phyloP scores from a whole-genome alignment of 2,113 vertebrate species.

The Pimephales promelas region DNA sequence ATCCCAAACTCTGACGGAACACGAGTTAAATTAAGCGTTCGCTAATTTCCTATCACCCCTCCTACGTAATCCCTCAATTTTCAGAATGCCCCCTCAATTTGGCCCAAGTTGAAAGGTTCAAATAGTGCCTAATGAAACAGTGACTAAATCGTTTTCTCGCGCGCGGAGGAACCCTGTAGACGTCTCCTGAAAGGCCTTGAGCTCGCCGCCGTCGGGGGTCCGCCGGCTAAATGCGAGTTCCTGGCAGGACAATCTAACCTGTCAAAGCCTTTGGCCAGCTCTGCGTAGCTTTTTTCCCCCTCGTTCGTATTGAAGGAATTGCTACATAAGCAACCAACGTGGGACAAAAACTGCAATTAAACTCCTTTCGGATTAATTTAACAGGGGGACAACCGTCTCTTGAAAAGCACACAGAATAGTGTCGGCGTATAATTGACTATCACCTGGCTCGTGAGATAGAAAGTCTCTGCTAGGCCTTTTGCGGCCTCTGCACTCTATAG shows the following conservation, averaged over 20 bases:
- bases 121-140: slow-evolving; percentile 98
- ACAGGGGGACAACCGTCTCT: slow-evolving; percentile 64
- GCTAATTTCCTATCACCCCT: slow-evolving; percentile 95
- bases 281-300: slow-evolving; percentile 64
- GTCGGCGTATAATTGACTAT: slow-evolving; percentile 52
- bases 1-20: slow-evolving; percentile 97
- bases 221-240: slow-evolving; percentile 70
- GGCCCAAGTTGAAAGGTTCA: slow-evolving; percentile 98
- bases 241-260: slow-evolving; percentile 79
- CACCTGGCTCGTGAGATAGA: slow-evolving; percentile 56
- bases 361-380: slow-evolving; percentile 76
- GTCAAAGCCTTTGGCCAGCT: slow-evolving; percentile 78
- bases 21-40: slow-evolving; percentile 99
- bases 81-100: slow-evolving; percentile 92
- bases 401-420: slow-evolving; percentile 72
- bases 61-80: slow-evolving; percentile 93
- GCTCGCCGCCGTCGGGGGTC: slow-evolving; percentile 75
- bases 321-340: slow-evolving; percentile 80
- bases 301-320: slow-evolving; percentile 70
- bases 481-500: slow-evolving; percentile 58
- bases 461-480: slow-evolving; percentile 63
- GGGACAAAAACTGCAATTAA: slow-evolving; percentile 84
- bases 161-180: slow-evolving; percentile 81
- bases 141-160: slow-evolving; percentile 88
- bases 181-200: slow-evolving; percentile 81